Conservation (phyloP, 2,888 invertebrate genomes). For the Pseudoips prasinana region DNA sequence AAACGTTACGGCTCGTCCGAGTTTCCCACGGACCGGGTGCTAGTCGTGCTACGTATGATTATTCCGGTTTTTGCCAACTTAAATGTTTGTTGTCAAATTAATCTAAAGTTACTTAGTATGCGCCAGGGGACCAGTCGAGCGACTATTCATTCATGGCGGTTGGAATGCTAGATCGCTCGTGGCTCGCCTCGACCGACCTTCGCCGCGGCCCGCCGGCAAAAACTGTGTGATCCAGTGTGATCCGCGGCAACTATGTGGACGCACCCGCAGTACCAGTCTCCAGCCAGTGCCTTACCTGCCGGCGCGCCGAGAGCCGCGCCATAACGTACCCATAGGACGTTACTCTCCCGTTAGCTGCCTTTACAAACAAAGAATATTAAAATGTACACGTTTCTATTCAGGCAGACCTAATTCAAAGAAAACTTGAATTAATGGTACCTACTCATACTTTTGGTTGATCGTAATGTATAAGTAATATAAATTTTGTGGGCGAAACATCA, state of each 20-base stretch:
- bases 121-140: slow-evolving; percentile 68
- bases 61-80: slow-evolving; percentile 77
- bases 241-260: slow-evolving; percentile 58
- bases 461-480: too few species aligned
- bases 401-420: slow-evolving; percentile 16
- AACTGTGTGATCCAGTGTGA: slow-evolving; percentile 54
- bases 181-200: slow-evolving; percentile 73
- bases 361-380: slow-evolving; percentile 24
- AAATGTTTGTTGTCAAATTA: slow-evolving; percentile 81
- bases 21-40: slow-evolving; percentile 77
- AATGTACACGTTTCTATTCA: slow-evolving; percentile 15
- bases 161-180: slow-evolving; percentile 78
- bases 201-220: slow-evolving; percentile 47
- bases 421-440: slow-evolving; percentile 7
- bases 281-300: slow-evolving; percentile 37
- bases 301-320: slow-evolving; percentile 21
- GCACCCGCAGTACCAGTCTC: slow-evolving; percentile 38
- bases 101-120: slow-evolving; percentile 76
- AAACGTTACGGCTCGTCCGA: slow-evolving; percentile 54
- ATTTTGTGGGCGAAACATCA: too few species aligned
- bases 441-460: too few species aligned
- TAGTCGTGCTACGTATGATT: slow-evolving; percentile 27
- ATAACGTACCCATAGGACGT: slow-evolving; percentile 40
- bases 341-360: slow-evolving; percentile 39
- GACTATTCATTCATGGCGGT: slow-evolving; percentile 79